phyloP scores from a whole-genome alignment of 2,888 invertebrate species.

The Seira musarum region DNA sequence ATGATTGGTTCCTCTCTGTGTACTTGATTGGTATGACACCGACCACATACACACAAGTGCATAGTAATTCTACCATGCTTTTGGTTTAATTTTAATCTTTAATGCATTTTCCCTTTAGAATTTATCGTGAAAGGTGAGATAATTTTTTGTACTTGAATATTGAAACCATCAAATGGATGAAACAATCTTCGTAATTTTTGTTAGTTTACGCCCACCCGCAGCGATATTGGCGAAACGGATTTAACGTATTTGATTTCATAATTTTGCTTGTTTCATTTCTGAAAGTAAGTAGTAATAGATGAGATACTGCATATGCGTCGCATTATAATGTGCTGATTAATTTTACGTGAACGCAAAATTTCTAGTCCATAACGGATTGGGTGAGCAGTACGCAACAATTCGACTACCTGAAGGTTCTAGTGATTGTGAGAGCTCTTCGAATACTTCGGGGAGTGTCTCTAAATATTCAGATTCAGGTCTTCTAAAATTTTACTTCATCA shows the following conservation, averaged over 20 bases:
- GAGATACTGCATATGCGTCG: not conserved
- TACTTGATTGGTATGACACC: constrained; percentile 29
- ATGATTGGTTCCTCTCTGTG: constrained; percentile 53
- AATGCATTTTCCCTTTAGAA: constrained; percentile 21
- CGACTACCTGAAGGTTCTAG: constrained; percentile 53
- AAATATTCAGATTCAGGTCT: constrained; percentile 65
- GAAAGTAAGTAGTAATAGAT: constrained; percentile 49
- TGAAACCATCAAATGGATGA: not conserved
- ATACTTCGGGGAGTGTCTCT: constrained; percentile 66
- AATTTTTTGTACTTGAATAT: not conserved
- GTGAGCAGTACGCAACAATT: constrained; percentile 44
- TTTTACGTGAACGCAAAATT: too few species aligned
- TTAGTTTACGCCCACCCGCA: constrained; percentile 67
- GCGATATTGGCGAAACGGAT: constrained; percentile 64
- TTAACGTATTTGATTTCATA: constrained; percentile 67
- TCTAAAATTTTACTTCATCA: not conserved
- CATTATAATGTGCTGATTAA: too few species aligned
- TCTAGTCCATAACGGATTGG: constrained; percentile 58
- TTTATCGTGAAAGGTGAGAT: constrained; percentile 46
- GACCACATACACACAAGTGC: not conserved
- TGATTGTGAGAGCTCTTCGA: constrained; percentile 64
- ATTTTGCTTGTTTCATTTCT: constrained; percentile 60
- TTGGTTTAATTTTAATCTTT: not conserved
- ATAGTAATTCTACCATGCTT: not conserved
- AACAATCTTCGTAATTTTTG: not conserved